phyloP scores from a whole-genome alignment of 2,888 invertebrate genomes.

The Epinotia nisella region DNA sequence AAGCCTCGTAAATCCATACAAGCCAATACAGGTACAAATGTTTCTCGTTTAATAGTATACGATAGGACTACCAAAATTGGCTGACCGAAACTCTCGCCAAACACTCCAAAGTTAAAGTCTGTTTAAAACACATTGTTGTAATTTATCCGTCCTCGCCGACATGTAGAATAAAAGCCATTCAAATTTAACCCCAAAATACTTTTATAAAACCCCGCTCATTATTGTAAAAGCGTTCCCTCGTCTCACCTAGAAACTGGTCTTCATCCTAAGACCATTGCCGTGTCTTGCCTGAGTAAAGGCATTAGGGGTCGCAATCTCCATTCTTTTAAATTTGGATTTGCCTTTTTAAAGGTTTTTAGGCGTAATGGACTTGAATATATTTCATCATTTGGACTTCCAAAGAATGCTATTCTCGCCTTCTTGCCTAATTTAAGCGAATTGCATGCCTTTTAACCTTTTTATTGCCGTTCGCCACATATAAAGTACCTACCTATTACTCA shows the following conservation, averaged over 20 bases:
- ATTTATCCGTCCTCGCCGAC: conserved; percentile 28
- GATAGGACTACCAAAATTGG: neutral
- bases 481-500: no score
- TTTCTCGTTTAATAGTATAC: no score
- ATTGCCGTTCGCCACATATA: no score
- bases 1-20: no score
- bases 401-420: neutral
- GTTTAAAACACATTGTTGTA: conserved; percentile 36
- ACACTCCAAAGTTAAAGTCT: conserved; percentile 7
- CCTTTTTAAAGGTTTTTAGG: conserved; percentile 47
- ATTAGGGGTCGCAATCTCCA: conserved; percentile 50
- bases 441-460: neutral
- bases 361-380: conserved; percentile 43
- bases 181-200: conserved; percentile 52
- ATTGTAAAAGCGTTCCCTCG: conserved; percentile 60
- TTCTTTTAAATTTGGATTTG: conserved; percentile 49
- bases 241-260: conserved; percentile 50
- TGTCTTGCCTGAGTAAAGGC: conserved; percentile 52
- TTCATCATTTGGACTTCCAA: conserved; percentile 3
- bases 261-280: conserved; percentile 48
- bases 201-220: conserved; percentile 54
- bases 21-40: no score
- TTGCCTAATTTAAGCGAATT: no score
- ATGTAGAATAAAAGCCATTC: conserved; percentile 39
- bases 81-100: neutral